phyloP scores from a whole-genome alignment of 2,113 vertebrate species.

The Ellobius talpinus region DNA sequence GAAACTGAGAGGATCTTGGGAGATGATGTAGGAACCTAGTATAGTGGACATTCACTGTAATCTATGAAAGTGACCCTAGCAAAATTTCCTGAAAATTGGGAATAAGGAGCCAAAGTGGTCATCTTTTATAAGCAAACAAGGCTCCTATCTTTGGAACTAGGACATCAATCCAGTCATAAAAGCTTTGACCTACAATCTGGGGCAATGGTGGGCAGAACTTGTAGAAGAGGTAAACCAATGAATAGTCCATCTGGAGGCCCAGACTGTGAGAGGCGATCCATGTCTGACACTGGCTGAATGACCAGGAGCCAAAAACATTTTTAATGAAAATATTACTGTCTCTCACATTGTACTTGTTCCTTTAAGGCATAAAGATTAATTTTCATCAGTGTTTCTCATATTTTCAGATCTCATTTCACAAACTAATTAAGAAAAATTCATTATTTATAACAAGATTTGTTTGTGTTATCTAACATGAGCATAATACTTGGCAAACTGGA shows the following conservation, averaged over 20 bases:
- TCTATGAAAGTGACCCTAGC: not conserved
- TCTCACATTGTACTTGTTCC: not conserved
- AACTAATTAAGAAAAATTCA: conserved; percentile 33
- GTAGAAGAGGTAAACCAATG: not conserved
- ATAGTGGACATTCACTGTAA: not conserved
- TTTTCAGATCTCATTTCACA: conserved; percentile 32
- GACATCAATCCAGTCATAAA: not conserved
- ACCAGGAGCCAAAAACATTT: not conserved
- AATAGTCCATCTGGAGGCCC: not conserved
- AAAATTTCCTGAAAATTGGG: not conserved
- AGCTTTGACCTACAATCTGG: not conserved
- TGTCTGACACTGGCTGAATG: not conserved
- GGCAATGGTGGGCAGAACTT: not conserved
- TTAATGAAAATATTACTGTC: conserved; percentile 6
- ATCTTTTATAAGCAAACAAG: not conserved
- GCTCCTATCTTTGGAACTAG: not conserved
- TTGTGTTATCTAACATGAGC: not conserved
- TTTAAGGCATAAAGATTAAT: conserved; percentile 7
- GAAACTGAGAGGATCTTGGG: not conserved
- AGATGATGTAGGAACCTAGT: not conserved
- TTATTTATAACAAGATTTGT: not conserved
- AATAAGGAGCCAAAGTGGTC: not conserved
- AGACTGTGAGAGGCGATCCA: not conserved
- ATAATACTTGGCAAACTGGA: not conserved
- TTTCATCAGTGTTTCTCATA: conserved; percentile 21